These are phyloP conservation scores for Eulithis testata DNA, from an alignment of 2,888 invertebrate species.

Conservation along the genomic window DNA sequence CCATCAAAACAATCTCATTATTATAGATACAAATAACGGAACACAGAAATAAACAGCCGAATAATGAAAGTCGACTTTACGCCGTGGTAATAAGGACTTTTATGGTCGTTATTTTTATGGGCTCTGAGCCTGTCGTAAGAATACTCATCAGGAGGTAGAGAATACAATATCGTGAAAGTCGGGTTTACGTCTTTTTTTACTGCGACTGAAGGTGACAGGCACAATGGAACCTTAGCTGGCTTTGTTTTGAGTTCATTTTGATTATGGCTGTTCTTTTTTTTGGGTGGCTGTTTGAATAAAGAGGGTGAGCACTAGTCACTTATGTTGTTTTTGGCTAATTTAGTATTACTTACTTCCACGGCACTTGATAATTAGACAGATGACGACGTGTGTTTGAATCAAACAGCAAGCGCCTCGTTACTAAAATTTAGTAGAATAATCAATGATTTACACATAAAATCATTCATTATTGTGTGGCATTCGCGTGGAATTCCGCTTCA, in stretches of 20 bases:
- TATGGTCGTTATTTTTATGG: constrained; percentile 42
- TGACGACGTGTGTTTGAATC: no score
- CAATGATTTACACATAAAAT: no score
- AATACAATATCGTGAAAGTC: constrained; percentile 42
- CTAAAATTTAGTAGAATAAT: no score
- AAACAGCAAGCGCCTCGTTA: no score
- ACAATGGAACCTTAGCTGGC: constrained; percentile 22
- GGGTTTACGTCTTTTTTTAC: constrained; percentile 38
- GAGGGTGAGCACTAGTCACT: constrained; percentile 5
- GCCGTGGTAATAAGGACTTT: constrained; percentile 37
- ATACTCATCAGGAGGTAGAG: constrained; percentile 43
- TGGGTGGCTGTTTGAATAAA: constrained; percentile 14
- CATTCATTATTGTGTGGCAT: no score
- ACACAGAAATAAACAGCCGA: constrained; percentile 32
- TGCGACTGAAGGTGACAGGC: constrained; percentile 22
- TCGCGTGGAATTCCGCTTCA: no score
- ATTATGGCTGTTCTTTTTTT: constrained; percentile 18
- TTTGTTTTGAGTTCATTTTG: constrained; percentile 27
- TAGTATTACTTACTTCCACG: no score
- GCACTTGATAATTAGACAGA: no score
- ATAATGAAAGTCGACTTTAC: constrained; percentile 34
- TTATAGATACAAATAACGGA: constrained; percentile 40
- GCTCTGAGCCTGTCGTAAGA: constrained; percentile 44
- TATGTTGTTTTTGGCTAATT: background rate
- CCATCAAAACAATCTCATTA: constrained; percentile 44